Percentiles rank a stretch among this genome's conserved stretches.
Conservation (phyloP, 2,113 vertebrate species). For the Ochotona curzoniae region DNA sequence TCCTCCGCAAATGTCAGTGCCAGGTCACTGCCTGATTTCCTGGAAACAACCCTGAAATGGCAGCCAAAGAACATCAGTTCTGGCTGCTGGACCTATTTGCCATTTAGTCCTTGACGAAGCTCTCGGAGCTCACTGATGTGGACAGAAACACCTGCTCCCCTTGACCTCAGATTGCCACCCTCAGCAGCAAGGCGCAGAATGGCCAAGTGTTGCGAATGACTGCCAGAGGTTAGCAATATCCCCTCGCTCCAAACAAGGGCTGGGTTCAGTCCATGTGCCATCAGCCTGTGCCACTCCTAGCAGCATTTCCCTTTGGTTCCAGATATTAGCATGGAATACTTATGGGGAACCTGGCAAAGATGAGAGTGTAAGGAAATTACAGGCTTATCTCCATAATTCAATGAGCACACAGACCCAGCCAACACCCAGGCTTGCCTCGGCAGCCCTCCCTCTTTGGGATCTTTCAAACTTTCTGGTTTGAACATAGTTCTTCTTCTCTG, state of each 20-base stretch:
- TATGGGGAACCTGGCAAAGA: neutral
- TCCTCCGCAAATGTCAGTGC: neutral
- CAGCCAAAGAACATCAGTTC: neutral
- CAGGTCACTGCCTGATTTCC: neutral
- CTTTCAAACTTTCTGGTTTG: neutral
- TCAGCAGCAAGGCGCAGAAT: neutral
- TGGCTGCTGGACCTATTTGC: neutral
- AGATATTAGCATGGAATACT: neutral
- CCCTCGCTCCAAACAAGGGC: fast-evolving
- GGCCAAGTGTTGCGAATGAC: neutral
- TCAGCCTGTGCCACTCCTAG: neutral
- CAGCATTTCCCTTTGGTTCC: neutral
- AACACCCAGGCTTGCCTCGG: neutral
- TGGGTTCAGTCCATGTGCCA: neutral
- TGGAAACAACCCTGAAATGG: neutral
- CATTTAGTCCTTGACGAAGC: fast-evolving
- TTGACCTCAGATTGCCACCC: neutral
- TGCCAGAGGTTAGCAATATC: neutral
- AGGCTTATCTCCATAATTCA: neutral
- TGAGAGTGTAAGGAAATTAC: fast-evolving
- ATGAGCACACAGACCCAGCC: neutral
- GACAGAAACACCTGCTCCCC: fast-evolving
- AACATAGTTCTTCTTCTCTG: neutral
- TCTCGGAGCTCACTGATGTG: neutral
- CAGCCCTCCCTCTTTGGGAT: neutral